Evolutionary conservation across 2,888 invertebrate genomes (phyloP).

Genomic region (Scaptomyza cyrtandrae): DNA sequence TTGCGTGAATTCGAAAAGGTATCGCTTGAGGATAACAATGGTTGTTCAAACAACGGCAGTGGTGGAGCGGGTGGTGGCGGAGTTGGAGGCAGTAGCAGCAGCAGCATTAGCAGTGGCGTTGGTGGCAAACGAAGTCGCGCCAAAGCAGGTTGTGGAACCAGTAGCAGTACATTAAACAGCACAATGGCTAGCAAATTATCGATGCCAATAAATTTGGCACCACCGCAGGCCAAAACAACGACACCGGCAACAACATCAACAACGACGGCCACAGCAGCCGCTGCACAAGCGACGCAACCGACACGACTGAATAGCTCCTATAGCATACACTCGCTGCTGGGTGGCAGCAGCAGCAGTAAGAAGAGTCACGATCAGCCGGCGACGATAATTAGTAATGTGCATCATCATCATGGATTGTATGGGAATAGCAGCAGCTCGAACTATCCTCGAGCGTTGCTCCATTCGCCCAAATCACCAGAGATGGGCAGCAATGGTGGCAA

Average conservation of each 20-base stretch:
- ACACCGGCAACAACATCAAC: conserved; percentile 25
- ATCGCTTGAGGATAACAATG: conserved; percentile 86
- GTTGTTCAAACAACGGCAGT: conserved; percentile 84
- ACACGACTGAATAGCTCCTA: conserved; percentile 89
- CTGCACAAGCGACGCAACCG: conserved; percentile 47
- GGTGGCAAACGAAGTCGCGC: conserved; percentile 87
- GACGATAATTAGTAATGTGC: conserved; percentile 76
- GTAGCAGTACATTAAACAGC: conserved; percentile 23
- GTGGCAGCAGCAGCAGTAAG: conserved; percentile 82
- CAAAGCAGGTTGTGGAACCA: conserved; percentile 56
- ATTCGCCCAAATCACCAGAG: conserved; percentile 85
- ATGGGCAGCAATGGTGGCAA: conserved; percentile 79
- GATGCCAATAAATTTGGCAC: conserved; percentile 67
- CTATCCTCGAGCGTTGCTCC: conserved; percentile 80
- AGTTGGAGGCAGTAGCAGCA: conserved; percentile 19
- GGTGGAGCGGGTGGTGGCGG: conserved; percentile 83
- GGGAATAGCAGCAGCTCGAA: conserved; percentile 74
- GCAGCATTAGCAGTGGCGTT: conserved; percentile 53
- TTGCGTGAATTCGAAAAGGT: conserved; percentile 92
- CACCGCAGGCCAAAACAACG: conserved; percentile 60
- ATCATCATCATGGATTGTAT: conserved; percentile 74
- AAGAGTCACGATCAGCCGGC: conserved; percentile 67
- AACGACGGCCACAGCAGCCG: conserved; percentile 39
- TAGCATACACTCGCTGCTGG: conserved; percentile 93
- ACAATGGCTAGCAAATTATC: conserved; percentile 47